Evolutionary conservation across 2,113 vertebrate genomes (phyloP).

Genomic region (Mola mola): DNA sequence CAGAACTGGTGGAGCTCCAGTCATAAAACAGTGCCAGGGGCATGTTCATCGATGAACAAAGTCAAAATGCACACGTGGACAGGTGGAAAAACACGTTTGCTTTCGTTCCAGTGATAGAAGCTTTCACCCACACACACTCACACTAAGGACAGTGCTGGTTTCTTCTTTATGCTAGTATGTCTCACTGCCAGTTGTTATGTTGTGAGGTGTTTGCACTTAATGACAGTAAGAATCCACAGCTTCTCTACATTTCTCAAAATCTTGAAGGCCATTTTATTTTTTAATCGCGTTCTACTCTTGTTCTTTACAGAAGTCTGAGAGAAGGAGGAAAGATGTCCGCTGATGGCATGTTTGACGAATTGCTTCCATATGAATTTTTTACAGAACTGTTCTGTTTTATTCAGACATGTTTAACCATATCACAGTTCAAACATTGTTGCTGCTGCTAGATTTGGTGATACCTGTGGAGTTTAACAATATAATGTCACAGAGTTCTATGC

Average conservation of each 20-base stretch:
- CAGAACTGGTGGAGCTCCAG: constrained; percentile 19
- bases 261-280: no score
- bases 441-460: neutral
- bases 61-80: constrained; percentile 54
- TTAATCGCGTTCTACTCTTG: constrained; percentile 19
- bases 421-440: no score
- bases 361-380: neutral
- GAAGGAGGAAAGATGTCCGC: constrained; percentile 4
- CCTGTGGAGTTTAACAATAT: neutral
- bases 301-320: constrained; percentile 13
- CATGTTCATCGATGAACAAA: constrained; percentile 51
- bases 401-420: no score
- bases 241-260: no score
- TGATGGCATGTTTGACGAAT: neutral
- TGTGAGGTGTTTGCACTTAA: constrained; percentile 29
- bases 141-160: neutral
- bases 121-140: constrained; percentile 3
- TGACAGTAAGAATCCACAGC: no score
- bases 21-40: constrained; percentile 59
- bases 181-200: constrained; percentile 44
- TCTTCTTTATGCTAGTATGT: neutral
- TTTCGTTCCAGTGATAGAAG: constrained; percentile 17
- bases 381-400: neutral
- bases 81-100: constrained; percentile 31
- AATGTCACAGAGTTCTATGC: no score